phyloP scores from a whole-genome alignment of 2,797 vertebrate genomes.

The Novumbra hubbsi region DNA sequence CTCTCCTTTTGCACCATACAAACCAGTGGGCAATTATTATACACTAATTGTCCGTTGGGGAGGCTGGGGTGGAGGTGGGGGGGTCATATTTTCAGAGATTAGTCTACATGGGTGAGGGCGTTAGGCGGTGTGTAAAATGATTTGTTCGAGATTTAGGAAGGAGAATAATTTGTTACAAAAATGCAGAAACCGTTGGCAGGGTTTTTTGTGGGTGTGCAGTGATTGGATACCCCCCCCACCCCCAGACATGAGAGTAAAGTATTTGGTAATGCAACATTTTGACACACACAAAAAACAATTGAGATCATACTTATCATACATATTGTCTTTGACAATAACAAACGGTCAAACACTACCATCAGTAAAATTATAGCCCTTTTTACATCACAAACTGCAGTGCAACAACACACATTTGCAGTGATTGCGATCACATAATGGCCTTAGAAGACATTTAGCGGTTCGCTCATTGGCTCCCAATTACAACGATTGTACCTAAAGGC shows the following conservation, averaged over 20 bases:
- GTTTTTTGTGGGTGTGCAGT: background rate
- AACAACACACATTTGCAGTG: background rate
- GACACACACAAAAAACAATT: background rate
- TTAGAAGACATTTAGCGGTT: slow-evolving; percentile 52
- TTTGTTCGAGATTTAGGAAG: background rate
- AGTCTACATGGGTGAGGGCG: background rate
- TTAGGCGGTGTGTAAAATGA: background rate
- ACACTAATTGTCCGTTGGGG: slow-evolving; percentile 44
- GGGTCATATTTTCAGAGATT: slow-evolving; percentile 12
- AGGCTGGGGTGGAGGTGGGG: slow-evolving; percentile 23
- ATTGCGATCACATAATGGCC: slow-evolving; percentile 50
- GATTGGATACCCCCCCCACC: too few species aligned
- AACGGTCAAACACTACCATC: background rate
- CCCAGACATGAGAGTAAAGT: background rate
- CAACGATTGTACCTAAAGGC: slow-evolving; percentile 62
- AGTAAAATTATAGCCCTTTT: background rate
- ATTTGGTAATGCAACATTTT: background rate
- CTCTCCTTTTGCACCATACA: slow-evolving; percentile 30
- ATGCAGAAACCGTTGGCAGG: background rate
- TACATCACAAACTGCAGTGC: background rate
- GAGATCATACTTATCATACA: background rate
- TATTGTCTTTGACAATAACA: background rate
- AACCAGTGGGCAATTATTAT: slow-evolving; percentile 42
- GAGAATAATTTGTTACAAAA: background rate
- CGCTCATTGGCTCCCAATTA: slow-evolving; percentile 72